Conservation (phyloP, 1,140 invertebrate genomes). For the Caenorhabditis brenneri region DNA sequence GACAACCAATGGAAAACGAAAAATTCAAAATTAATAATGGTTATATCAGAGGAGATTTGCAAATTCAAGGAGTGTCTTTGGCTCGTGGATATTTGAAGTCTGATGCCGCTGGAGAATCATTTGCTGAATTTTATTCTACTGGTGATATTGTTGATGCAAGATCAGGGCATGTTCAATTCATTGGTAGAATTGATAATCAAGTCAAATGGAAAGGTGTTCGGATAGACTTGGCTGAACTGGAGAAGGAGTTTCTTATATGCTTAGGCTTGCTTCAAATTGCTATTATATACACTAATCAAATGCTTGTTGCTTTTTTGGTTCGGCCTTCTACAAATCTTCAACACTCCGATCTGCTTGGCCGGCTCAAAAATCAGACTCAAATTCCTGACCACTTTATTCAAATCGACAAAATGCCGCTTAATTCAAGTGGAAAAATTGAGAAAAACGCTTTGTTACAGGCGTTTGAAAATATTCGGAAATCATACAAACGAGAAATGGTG, state of each 20-base stretch:
- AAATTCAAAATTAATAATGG: not conserved
- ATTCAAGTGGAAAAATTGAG: conserved; percentile 60
- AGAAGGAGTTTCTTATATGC: conserved; percentile 7
- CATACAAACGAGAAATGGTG: conserved; percentile 35
- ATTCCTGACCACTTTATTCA: conserved; percentile 50
- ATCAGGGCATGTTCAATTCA: conserved; percentile 32
- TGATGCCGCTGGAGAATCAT: not conserved
- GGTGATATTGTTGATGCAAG: conserved; percentile 37
- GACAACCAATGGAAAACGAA: conserved; percentile 44
- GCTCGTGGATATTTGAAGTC: conserved; percentile 44
- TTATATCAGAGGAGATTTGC: conserved; percentile 47
- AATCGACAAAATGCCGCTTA: conserved; percentile 55
- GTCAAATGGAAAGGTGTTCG: conserved; percentile 58
- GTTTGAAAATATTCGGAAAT: not conserved
- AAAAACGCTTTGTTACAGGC: conserved; percentile 44
- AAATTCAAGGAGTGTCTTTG: conserved; percentile 18
- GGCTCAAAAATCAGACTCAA: not conserved
- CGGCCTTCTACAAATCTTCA: not conserved
- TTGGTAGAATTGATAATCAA: conserved; percentile 58
- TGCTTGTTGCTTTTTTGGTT: conserved; percentile 51
- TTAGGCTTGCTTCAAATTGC: not conserved
- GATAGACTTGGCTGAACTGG: conserved; percentile 40
- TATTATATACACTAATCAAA: conserved; percentile 23
- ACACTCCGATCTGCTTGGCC: not conserved
- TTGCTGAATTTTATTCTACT: conserved; percentile 34